phyloP scores from a whole-genome alignment of 2,888 invertebrate species.

The Nebria brevicollis region DNA sequence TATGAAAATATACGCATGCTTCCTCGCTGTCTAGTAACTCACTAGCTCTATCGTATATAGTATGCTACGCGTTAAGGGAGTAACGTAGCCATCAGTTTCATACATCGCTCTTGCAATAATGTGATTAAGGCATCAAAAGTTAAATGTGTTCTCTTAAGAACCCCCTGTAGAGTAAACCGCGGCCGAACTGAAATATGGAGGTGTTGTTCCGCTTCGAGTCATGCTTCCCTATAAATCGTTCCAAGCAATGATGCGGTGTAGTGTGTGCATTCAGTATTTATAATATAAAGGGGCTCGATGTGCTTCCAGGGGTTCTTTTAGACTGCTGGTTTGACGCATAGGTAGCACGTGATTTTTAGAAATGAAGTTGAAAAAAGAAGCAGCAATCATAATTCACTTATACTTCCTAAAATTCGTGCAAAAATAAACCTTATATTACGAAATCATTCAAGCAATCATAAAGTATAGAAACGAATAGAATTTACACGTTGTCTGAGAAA shows the following conservation, averaged over 20 bases:
- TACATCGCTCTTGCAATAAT: conserved; percentile 48
- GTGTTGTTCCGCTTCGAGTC: neutral
- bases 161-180: conserved; percentile 46
- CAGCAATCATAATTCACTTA: no score
- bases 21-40: neutral
- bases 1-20: neutral
- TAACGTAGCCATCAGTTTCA: conserved; percentile 5
- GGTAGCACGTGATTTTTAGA: neutral
- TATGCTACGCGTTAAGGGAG: neutral
- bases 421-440: no score
- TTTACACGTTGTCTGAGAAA: no score
- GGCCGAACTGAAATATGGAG: neutral
- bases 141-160: conserved; percentile 52
- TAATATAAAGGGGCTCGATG: conserved; percentile 39
- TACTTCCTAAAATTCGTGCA: no score
- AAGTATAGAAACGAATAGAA: no score
- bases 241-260: conserved; percentile 22
- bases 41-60: neutral
- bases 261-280: conserved; percentile 38
- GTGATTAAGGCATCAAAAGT: conserved; percentile 54
- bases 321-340: neutral
- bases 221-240: conserved; percentile 29
- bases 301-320: conserved; percentile 29
- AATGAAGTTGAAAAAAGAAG: neutral
- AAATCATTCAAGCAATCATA: no score